phyloP scores from a whole-genome alignment of 2,113 vertebrate genomes.

The Myrmophylax atrothorax region DNA sequence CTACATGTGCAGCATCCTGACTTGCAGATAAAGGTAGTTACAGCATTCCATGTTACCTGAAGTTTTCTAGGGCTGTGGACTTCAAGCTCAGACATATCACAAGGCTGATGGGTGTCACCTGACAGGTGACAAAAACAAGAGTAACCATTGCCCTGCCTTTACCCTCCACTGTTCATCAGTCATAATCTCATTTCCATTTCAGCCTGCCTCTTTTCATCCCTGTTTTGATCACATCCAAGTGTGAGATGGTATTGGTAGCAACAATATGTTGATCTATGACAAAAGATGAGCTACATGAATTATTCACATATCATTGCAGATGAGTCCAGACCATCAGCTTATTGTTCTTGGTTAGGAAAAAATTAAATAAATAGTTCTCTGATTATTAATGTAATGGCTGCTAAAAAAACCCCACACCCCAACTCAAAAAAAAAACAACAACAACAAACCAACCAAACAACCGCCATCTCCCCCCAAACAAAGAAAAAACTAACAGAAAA shows the following conservation, averaged over 20 bases:
- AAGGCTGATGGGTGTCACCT: not conserved
- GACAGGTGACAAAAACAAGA: not conserved
- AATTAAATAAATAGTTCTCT: not conserved
- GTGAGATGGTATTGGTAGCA: not conserved
- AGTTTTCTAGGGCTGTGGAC: not conserved
- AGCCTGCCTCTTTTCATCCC: not conserved
- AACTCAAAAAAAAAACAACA: not conserved
- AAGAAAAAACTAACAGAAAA: not conserved
- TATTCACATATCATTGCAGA: not conserved
- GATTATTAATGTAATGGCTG: not conserved
- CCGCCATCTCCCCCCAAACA: accelerated
- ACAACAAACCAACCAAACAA: not conserved
- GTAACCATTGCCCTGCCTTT: not conserved
- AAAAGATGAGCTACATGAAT: not conserved
- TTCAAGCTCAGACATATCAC: not conserved
- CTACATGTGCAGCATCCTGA: not conserved
- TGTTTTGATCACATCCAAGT: not conserved
- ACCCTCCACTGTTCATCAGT: not conserved
- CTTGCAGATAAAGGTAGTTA: not conserved
- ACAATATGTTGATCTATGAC: not conserved
- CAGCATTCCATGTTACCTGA: not conserved
- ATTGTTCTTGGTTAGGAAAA: not conserved
- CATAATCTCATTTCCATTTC: not conserved
- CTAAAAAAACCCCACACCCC: not conserved
- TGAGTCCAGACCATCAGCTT: not conserved